Evolutionary conservation across 2,888 invertebrate species (phyloP), one percentile per base, ranked within the genome.

Genomic region (Pyrrhosoma nymphula): DNA sequence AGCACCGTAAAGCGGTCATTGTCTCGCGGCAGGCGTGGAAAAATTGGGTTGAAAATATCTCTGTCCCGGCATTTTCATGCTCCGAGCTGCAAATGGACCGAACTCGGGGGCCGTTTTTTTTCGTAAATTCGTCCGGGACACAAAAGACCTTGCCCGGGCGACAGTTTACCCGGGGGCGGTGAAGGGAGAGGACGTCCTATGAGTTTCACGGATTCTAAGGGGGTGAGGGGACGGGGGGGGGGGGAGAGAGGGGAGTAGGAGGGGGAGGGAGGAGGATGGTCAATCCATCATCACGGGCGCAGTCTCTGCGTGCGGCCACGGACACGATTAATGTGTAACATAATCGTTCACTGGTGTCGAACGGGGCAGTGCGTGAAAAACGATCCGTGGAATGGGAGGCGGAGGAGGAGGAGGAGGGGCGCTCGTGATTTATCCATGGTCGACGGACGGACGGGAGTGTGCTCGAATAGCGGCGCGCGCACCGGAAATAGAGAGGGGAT

Each of bases 261-360:
- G 47, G 47, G 4, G 47, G 47, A 8, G 2, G 60, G 18, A 18
- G 60, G 16, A 60, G 47, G 47, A 47, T n/a, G 47, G 47, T 8
- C 47, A 47, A 89, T 89, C 39, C 56, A 89, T 89, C 89, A 89
- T 39, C 16, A 47, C 47, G 39, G 47, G 18, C 47, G 88, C 35
- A 88, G 35, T 88, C 10, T 20, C 88, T 26, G 88, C 35, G 47
- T 18, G 47, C 47, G 12, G 60, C 88, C 20, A n/a, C 69, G 69
- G 47, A 47, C 47, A n/a, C 89, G 89, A 89, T 89, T 89, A 89
- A 89, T 89, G 89, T n/a, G 89, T 89, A 89, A 89, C 26, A 56
- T 56, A 56, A 89, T 89, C 89, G 89, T 16, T 8, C n/a, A 10
- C 18, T 26, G 56, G 56, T 56, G 82, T 82, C 30, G 69, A 69